phyloP scores from a whole-genome alignment of 2,888 invertebrate genomes.

The Melinaea menophilus region DNA sequence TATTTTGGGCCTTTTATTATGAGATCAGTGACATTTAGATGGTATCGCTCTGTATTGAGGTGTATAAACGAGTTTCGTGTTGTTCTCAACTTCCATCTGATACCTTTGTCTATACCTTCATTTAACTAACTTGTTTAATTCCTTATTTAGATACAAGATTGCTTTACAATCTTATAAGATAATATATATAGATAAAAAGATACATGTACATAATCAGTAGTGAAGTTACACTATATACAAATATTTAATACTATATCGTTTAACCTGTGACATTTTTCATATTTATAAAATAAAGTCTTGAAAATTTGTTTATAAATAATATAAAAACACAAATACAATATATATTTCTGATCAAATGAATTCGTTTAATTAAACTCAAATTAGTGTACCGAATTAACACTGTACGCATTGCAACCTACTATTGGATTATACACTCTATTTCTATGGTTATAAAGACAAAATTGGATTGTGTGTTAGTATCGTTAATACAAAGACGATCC shows the following conservation, averaged over 20 bases:
- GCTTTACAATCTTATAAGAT: neutral
- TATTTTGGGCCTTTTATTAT: constrained; percentile 66
- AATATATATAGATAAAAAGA: too few species aligned
- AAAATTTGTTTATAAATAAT: too few species aligned
- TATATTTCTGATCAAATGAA: constrained; percentile 4
- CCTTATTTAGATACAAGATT: too few species aligned
- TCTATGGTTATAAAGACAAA: constrained; percentile 19
- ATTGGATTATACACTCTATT: constrained; percentile 27
- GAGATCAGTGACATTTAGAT: constrained; percentile 65
- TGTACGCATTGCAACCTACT: constrained; percentile 29
- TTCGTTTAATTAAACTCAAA: constrained; percentile 60
- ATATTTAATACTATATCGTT: too few species aligned
- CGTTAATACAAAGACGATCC: constrained; percentile 47
- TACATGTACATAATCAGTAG: too few species aligned
- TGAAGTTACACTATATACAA: too few species aligned
- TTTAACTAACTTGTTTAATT: too few species aligned
- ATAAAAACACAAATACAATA: constrained; percentile 1
- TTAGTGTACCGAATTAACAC: constrained; percentile 57
- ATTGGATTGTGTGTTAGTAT: constrained; percentile 25
- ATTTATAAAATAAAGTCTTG: neutral
- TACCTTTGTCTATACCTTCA: constrained; percentile 31
- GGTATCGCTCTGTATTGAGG: constrained; percentile 67
- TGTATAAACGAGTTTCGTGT: constrained; percentile 64
- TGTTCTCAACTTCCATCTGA: constrained; percentile 45
- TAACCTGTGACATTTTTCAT: too few species aligned